Percentiles rank a stretch among this genome's conserved stretches.
Conservation (phyloP, 2,888 invertebrate genomes). For the Branchipolynoe longqiensis region DNA sequence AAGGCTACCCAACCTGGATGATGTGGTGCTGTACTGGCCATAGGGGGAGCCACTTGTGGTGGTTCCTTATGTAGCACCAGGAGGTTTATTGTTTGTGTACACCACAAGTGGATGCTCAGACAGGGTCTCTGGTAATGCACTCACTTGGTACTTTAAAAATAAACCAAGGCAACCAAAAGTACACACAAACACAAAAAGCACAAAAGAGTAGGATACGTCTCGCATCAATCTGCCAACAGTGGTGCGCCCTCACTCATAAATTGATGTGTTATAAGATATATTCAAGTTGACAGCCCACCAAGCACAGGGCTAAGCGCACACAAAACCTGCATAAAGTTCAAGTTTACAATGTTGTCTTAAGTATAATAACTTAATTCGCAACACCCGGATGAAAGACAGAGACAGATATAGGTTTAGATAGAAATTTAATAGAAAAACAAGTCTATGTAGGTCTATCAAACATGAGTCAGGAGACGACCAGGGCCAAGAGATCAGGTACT, state of each 20-base stretch:
- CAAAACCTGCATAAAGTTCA: constrained; percentile 43
- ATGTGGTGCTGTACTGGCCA: constrained; percentile 28
- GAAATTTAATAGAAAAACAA: no score
- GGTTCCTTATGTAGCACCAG: constrained; percentile 44
- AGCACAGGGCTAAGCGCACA: constrained; percentile 36
- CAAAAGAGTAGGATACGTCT: constrained; percentile 33
- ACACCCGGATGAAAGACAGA: no score
- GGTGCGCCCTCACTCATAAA: not conserved
- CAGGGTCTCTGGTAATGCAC: constrained; percentile 6
- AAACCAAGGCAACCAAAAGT: no score
- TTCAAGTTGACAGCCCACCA: constrained; percentile 32
- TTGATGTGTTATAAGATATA: constrained; percentile 15
- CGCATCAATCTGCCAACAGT: constrained; percentile 1
- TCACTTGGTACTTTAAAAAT: not conserved
- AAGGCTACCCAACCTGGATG: constrained; percentile 27
- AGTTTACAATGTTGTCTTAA: constrained; percentile 51
- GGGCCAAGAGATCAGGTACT: no score
- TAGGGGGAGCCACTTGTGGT: constrained; percentile 11
- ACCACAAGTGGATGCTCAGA: constrained; percentile 17
- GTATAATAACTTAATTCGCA: constrained; percentile 37
- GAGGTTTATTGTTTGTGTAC: constrained; percentile 40
- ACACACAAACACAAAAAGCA: no score
- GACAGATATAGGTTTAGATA: no score
- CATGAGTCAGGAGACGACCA: no score
- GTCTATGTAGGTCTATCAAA: no score